Base-by-base conservation (phyloP, 1,140 invertebrate species). In the Drosophila guanche region DNA sequence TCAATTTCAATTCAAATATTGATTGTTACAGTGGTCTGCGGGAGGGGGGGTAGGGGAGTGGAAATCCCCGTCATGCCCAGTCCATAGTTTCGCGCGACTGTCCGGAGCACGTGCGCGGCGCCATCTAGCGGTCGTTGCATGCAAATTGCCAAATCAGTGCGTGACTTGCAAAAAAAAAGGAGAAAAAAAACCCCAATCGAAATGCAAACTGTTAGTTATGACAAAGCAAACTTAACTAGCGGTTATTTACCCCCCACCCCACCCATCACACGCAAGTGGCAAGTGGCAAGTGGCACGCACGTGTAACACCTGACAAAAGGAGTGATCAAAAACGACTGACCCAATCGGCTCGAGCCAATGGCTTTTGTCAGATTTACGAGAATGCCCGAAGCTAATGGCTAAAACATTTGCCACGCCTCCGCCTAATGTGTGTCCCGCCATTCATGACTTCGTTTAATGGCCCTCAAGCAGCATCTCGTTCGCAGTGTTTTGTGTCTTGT, bases 71-170 rank as follows among this genome's bases (percentile, higher is more conserved):
- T 20, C 16, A 20, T 20, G 0, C 5, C 29, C 8, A 10, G 10
- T 37, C 10, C 33, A 12, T 37, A 10, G 33, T 10, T 7, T 56
- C 51, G 48, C 63, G 42, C 2, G 42, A 7, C 50, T 10, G 23
- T 20, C 29, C 29, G 53, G 52, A 10, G 70, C 80, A 83, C 79
- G 80, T 84, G 56, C 61, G 33, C 63, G 66, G 66, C 76, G 76
- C 71, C 79, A 85, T 76, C 67, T 77, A 80, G 67, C 54, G 67
- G 78, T 73, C 45, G 67, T 46, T 63, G 78, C 67, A 76, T 84
- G 76, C 59, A 84, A 83, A 85, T 84, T 84, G 76, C 80, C 78
- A 84, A 79, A 85, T 79, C 80, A 85, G 80, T 85, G 80, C 80
- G 80, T 85, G 80, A 84, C 80, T 84, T 62, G 80, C 73, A n/a